phyloP scores from a whole-genome alignment of 2,888 invertebrate species.

The Elegia similella region DNA sequence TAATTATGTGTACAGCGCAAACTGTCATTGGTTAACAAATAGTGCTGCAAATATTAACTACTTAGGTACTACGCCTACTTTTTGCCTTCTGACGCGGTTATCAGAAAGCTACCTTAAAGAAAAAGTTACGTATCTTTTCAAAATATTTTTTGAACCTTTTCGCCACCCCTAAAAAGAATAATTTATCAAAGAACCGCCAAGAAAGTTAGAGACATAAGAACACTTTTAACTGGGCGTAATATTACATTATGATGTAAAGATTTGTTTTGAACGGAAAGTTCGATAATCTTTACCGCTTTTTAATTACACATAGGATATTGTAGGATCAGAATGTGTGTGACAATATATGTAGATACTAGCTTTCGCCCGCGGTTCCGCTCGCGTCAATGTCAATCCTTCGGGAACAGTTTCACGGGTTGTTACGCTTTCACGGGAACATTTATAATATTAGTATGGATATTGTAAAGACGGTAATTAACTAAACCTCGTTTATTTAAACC shows the following conservation, averaged over 20 bases:
- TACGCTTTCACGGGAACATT: no score
- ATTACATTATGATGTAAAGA: background rate
- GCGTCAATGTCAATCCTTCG: no score
- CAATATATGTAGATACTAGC: no score
- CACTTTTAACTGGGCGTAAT: conserved; percentile 24
- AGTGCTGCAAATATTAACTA: no score
- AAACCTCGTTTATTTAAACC: no score
- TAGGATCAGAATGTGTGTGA: no score
- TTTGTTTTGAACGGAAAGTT: background rate
- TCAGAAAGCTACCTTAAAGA: background rate
- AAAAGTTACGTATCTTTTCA: conserved; percentile 8
- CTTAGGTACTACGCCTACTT: background rate
- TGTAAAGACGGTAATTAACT: no score
- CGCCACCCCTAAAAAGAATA: conserved; percentile 28
- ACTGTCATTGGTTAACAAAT: no score
- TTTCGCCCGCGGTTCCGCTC: no score
- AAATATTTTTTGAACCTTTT: conserved; percentile 26
- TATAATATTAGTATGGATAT: no score
- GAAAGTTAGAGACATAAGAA: conserved; percentile 27
- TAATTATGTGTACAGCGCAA: no score
- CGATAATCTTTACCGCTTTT: background rate
- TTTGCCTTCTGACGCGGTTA: background rate
- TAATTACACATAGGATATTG: background rate
- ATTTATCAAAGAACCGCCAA: conserved; percentile 28
- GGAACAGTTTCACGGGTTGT: no score